Conservation (phyloP, 2,888 invertebrate genomes). For the Folsomia manolachei region DNA sequence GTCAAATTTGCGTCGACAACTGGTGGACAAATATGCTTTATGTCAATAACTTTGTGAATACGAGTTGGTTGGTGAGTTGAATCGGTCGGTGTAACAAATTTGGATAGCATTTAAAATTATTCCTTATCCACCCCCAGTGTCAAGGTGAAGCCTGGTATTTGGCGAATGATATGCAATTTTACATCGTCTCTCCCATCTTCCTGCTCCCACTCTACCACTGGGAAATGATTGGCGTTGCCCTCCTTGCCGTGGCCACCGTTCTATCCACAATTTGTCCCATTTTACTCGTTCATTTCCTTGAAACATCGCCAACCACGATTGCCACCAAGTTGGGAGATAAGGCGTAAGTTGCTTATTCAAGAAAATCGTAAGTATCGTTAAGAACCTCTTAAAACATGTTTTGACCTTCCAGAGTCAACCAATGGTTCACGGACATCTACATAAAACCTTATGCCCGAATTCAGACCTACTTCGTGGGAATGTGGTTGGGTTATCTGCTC, state of each 20-base stretch:
- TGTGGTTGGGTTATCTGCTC: conserved; percentile 47
- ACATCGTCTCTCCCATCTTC: conserved; percentile 40
- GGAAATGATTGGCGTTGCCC: conserved; percentile 59
- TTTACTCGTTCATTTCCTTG: conserved; percentile 23
- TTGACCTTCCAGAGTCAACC: conserved; percentile 15
- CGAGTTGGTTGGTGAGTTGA: conserved; percentile 25
- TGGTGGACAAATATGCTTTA: conserved; percentile 50
- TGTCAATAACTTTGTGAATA: conserved; percentile 41
- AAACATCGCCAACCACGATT: conserved; percentile 28
- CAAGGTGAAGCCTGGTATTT: conserved; percentile 46
- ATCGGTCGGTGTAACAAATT: conserved; percentile 1
- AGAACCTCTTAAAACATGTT: too few relatives aligned
- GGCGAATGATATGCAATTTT: conserved; percentile 48
- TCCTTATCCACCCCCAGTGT: conserved; percentile 28
- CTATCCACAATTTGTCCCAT: conserved; percentile 25
- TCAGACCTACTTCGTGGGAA: conserved; percentile 50
- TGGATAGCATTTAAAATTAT: background rate
- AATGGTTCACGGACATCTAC: conserved; percentile 40
- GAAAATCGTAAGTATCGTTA: background rate
- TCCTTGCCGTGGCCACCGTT: conserved; percentile 56
- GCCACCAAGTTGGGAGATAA: conserved; percentile 11
- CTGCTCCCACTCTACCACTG: conserved; percentile 39
- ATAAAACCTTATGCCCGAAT: conserved; percentile 48
- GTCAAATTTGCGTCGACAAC: conserved; percentile 37
- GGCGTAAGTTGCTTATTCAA: background rate